Conservation (phyloP, 2,888 invertebrate species). For the Sycophila texana region DNA sequence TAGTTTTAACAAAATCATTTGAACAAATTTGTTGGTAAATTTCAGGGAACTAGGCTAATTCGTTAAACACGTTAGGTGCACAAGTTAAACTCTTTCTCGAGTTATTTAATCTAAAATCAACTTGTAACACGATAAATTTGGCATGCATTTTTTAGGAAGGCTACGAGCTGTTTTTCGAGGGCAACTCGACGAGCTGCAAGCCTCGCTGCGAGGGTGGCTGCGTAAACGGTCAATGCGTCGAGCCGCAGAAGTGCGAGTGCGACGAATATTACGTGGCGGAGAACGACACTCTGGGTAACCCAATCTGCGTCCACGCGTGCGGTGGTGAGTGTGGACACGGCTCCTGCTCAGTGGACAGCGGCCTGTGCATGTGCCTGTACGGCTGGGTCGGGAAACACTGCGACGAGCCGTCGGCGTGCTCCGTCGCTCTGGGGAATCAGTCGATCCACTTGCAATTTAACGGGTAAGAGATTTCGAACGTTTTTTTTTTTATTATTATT, state of each 20-base stretch:
- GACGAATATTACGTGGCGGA: constrained; percentile 60
- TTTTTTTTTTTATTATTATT: too few species aligned
- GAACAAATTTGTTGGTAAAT: too few species aligned
- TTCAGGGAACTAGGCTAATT: too few species aligned
- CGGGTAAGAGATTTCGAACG: constrained; percentile 34
- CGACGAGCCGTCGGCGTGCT: constrained; percentile 59
- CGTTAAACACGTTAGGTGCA: too few species aligned
- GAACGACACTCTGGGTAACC: constrained; percentile 51
- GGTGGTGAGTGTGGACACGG: constrained; percentile 56
- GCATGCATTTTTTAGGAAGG: constrained; percentile 47
- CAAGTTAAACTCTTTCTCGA: too few species aligned
- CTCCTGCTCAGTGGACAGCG: constrained; percentile 42
- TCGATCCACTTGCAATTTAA: not conserved
- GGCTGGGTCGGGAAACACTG: constrained; percentile 66
- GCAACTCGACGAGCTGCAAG: constrained; percentile 76
- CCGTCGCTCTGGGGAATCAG: constrained; percentile 19
- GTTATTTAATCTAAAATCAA: too few species aligned
- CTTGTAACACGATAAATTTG: not conserved
- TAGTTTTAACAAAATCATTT: too few species aligned
- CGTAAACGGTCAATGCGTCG: constrained; percentile 73
- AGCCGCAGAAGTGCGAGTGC: constrained; percentile 68
- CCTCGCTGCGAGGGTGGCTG: constrained; percentile 79
- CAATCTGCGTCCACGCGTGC: constrained; percentile 49
- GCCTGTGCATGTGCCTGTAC: constrained; percentile 59
- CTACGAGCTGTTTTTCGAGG: constrained; percentile 66